Base-by-base conservation (phyloP, 2,797 vertebrate species). In the Poeciliopsis infans region DNA sequence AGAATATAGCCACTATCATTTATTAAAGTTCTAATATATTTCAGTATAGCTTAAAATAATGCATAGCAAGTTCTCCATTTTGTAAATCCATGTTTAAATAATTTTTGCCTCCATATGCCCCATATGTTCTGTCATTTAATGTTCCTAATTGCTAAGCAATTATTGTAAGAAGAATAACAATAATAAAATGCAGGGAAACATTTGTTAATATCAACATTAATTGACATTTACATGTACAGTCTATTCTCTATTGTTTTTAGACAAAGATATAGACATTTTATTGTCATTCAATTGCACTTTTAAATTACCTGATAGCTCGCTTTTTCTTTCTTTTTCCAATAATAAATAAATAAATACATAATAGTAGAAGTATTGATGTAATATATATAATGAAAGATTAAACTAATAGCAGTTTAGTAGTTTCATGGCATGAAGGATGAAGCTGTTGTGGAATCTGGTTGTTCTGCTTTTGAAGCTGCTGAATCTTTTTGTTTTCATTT, bases 191-290 rank as follows among this genome's bases (percentile, higher is more conserved):
- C 85, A 81, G 66, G 79, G 78, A 82, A 66, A 36, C 83, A 76
- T 86, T 84, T 78, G 73, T 77, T 88, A 88, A 91, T 88, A 84
- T 86, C 82, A 74, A 70, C 68, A 75, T 80, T 87, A 89, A 89
- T 76, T 84, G 84, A 59, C 86, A 90, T 92, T 90, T 85, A 90
- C 88, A 83, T 81, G 80, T 76, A 64, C 69, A 77, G 75, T 81
- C 83, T 82, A 82, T 83, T 75, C 45, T 76, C 79, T 86, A 85
- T 83, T 83, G 84, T 23, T 47, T 51, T 51, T 51, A 20, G 47
- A 49, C 13, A 49, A 20, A 18, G 47, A 18, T 51, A 7, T 51
- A 23, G 20, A 51, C 20, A 51, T 20, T 51, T 51, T 51, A 51
- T 51, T 51, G 49, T 23, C 20, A 51, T 20, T 49, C 47, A 49